A percentile compares a stretch with the other conserved stretches of the same genome.
Evolutionary conservation across 2,113 vertebrate genomes (phyloP).

Genomic region (Salminus brasiliensis): DNA sequence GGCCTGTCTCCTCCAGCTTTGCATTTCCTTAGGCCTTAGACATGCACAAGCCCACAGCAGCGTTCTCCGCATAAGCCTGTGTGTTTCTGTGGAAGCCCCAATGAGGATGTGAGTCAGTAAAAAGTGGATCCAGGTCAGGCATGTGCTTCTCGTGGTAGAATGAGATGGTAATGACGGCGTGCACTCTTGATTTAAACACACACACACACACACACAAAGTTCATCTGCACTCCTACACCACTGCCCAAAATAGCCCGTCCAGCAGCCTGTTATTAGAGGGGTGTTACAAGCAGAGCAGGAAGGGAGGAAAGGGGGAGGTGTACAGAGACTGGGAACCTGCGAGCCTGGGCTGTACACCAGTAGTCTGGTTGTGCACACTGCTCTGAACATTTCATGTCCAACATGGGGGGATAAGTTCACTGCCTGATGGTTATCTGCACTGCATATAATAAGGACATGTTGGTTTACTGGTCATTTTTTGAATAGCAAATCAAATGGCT

Average conservation of each 20-base stretch:
- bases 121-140: not conserved
- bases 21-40: not conserved
- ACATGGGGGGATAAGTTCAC: too few relatives aligned
- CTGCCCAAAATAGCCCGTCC: slow-evolving; percentile 19
- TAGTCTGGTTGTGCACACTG: too few relatives aligned
- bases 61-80: not conserved
- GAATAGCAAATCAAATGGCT: too few relatives aligned
- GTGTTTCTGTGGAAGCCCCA: not conserved
- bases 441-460: too few relatives aligned
- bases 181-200: not conserved
- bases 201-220: not conserved
- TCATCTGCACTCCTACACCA: not conserved
- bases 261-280: slow-evolving; percentile 21
- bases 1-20: not conserved
- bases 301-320: not conserved
- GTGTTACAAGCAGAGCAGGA: not conserved
- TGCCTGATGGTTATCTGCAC: too few relatives aligned
- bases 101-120: not conserved
- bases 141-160: not conserved
- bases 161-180: slow-evolving; percentile 3
- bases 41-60: not conserved
- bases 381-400: too few relatives aligned
- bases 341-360: too few relatives aligned
- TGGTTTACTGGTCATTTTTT: too few relatives aligned
- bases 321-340: not conserved